phyloP scores from a whole-genome alignment of 2,113 vertebrate species.

The Corydoras maculifer region DNA sequence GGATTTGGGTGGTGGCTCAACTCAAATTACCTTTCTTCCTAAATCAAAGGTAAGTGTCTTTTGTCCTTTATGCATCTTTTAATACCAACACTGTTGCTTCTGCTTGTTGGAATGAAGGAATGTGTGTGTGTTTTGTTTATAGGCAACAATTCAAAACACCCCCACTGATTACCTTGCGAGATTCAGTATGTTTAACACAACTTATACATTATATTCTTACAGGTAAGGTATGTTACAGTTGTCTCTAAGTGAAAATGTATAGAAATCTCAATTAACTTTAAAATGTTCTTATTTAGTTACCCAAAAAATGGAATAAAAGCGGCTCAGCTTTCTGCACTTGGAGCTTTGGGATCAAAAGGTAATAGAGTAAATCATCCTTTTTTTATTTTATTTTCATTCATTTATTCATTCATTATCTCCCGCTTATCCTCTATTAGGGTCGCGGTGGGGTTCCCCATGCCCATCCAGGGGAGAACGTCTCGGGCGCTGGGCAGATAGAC shows the following conservation, averaged over 20 bases:
- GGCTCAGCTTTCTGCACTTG: conserved; percentile 79
- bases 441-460: too few species aligned
- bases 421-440: too few species aligned
- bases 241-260: neutral
- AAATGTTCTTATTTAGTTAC: conserved; percentile 68
- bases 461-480: too few species aligned
- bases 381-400: neutral
- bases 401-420: too few species aligned
- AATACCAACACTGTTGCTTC: neutral
- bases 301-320: conserved; percentile 89
- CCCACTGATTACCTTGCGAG: conserved; percentile 73
- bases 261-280: conserved; percentile 2
- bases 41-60: conserved; percentile 68
- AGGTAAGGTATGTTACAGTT: conserved; percentile 64
- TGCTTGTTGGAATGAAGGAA: too few species aligned
- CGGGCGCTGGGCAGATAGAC: too few species aligned
- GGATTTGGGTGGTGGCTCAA: conserved; percentile 93
- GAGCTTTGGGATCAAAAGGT: conserved; percentile 79
- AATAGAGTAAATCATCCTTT: conserved; percentile 20
- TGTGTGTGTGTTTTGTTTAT: neutral
- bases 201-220: conserved; percentile 85
- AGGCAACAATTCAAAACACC: conserved; percentile 79
- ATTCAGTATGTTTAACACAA: conserved; percentile 85
- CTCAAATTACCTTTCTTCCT: conserved; percentile 93
- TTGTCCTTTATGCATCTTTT: neutral